Base-by-base conservation (phyloP, 2,888 invertebrate genomes). In the Polietes domitor region DNA sequence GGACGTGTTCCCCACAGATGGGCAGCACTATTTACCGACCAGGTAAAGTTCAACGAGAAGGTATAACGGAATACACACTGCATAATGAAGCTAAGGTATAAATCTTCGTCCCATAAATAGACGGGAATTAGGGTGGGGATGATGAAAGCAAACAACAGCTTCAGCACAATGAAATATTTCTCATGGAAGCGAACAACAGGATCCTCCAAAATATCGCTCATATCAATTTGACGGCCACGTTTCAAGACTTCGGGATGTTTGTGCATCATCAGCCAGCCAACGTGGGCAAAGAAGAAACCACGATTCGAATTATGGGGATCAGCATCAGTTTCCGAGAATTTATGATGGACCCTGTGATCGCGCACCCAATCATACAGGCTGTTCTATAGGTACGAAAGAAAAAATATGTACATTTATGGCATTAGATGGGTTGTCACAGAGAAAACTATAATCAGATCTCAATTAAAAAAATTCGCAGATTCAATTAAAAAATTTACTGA, bases 241-340 rank as follows among this genome's bases (percentile, higher is more conserved):
- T 93, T 93, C 70, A 96, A 93, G 0, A 98, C 97, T 81, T 96
- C 96, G 0, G 97, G 97, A 91, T 98, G 98, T 91, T 98, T 98
- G 88, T 94, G 94, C 94, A 96, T 95, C 95, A 96, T 95, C 24
- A 98, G 93, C 98, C 98, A 98, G 24, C 98, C 98, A 47, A 98
- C 95, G 91, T 98, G 98, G 0, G 98, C 94, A 92, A 98, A 98
- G 93, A 97, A 97, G 92, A 98, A 98, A 0, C 98, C 98, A 7
- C 97, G 93, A 77, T 94, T 94, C 3, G 95, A 95, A 90, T 97
- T 95, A 90, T 97, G 97, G 0, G 97, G 97, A 92, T 97, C 97
- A 0, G 96, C 97, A 86, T 95, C 94, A 0, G 96, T 96, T 90
- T 97, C 97, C 21, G 96, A 96, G 91, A 95, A 96, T 90, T 96